phyloP scores from a whole-genome alignment of 2,888 invertebrate species.

The Phrixothrix hirtus region DNA sequence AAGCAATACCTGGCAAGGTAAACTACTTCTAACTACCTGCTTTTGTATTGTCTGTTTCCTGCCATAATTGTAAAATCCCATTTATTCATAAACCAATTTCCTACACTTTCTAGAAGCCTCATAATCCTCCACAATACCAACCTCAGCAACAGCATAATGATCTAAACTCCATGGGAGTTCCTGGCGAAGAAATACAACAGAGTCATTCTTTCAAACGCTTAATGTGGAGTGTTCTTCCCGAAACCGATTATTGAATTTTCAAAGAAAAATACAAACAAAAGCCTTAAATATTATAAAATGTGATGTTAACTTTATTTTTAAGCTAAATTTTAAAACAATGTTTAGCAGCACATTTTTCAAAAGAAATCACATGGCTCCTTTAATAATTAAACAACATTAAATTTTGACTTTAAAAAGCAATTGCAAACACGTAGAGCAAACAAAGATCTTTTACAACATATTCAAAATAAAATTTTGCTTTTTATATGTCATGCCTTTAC shows the following conservation, averaged over 20 bases:
- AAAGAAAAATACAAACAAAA: neutral
- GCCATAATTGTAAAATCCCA: neutral
- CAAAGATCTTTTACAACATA: neutral
- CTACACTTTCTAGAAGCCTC: conserved; percentile 44
- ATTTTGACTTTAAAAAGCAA: conserved; percentile 28
- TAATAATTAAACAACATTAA: conserved; percentile 1
- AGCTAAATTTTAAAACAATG: conserved; percentile 15
- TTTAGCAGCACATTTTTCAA: conserved; percentile 25
- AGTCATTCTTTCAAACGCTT: conserved; percentile 91
- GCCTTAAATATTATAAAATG: conserved; percentile 21
- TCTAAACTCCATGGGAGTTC: conserved; percentile 67
- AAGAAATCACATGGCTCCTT: too few species aligned
- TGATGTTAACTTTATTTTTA: conserved; percentile 26
- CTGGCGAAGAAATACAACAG: conserved; percentile 84
- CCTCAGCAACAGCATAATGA: conserved; percentile 47
- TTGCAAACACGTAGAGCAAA: conserved; percentile 50
- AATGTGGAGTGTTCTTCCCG: conserved; percentile 87
- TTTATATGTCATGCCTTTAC: conserved; percentile 6
- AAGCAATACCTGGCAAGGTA: conserved; percentile 49
- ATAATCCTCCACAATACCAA: conserved; percentile 21
- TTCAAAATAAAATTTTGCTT: conserved; percentile 16
- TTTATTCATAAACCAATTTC: too few species aligned
- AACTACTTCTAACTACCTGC: conserved; percentile 19
- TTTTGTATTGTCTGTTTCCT: conserved; percentile 5
- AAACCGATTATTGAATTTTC: conserved; percentile 60